These are phyloP conservation scores for Colossoma macropomum DNA, from an alignment of 2,113 vertebrate species.

Conservation along the genomic window DNA sequence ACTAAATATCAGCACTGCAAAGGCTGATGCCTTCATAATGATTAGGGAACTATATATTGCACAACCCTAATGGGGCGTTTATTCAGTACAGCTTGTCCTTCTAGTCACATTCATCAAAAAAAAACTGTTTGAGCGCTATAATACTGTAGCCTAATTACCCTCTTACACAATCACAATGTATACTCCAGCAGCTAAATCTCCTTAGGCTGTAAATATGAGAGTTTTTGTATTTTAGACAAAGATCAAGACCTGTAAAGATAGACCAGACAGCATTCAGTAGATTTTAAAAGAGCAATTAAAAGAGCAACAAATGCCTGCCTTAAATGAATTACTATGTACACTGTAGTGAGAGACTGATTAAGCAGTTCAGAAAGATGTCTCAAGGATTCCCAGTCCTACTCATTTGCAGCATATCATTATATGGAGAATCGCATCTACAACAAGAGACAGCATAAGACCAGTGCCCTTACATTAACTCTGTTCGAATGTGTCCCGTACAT, in stretches of 20 bases:
- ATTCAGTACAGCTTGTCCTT: too few species aligned
- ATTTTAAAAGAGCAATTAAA: neutral
- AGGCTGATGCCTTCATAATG: too few species aligned
- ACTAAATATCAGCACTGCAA: too few species aligned
- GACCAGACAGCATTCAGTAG: neutral
- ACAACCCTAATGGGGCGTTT: too few species aligned
- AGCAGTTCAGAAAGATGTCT: too few species aligned
- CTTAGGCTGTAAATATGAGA: constrained; percentile 46
- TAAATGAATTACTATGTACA: neutral
- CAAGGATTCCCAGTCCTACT: neutral
- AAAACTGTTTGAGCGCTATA: too few species aligned
- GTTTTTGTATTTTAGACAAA: constrained; percentile 46
- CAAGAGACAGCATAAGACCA: neutral
- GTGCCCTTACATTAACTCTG: neutral
- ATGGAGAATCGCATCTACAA: neutral
- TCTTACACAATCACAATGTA: too few species aligned
- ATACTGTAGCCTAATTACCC: too few species aligned
- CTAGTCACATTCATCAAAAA: too few species aligned
- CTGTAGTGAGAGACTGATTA: neutral
- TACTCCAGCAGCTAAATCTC: neutral
- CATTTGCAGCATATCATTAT: neutral
- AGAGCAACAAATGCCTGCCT: neutral
- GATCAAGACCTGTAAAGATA: neutral
- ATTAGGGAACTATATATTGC: too few species aligned
- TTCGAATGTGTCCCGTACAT: neutral